These are phyloP conservation scores for Vidua chalybeata DNA, from an alignment of 2,113 vertebrate genomes.

Conservation along the genomic window DNA sequence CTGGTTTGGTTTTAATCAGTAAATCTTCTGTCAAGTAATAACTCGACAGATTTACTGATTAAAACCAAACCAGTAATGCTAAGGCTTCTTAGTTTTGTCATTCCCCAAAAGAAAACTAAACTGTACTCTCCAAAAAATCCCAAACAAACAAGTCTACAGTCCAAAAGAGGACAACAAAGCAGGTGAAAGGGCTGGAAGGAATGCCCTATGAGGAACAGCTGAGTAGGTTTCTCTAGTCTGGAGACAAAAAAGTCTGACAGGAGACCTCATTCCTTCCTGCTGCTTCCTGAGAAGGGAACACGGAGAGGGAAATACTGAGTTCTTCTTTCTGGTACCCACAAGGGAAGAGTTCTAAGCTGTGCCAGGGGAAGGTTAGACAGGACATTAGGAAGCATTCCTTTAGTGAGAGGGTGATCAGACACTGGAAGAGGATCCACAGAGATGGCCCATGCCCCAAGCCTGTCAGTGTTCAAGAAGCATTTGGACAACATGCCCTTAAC, in stretches of 20 bases:
- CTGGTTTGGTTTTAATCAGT: too few species aligned
- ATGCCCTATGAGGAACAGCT: accelerated
- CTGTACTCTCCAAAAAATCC: neutral
- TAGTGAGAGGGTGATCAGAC: neutral
- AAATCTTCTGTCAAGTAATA: too few species aligned
- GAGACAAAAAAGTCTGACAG: neutral
- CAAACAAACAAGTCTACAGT: neutral
- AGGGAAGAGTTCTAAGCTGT: neutral
- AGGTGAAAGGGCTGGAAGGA: neutral
- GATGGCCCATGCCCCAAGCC: neutral
- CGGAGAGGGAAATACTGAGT: neutral
- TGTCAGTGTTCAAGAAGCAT: neutral
- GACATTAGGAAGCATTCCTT: neutral
- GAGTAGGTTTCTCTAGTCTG: neutral
- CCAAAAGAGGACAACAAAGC: neutral
- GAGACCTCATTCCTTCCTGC: neutral
- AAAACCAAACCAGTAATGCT: neutral
- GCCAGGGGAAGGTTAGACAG: neutral
- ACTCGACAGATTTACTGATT: too few species aligned
- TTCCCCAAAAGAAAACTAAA: neutral
- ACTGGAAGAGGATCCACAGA: neutral
- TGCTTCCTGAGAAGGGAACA: neutral
- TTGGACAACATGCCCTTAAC: neutral
- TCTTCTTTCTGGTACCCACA: neutral
- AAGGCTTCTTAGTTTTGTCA: neutral